Conservation (phyloP, 2,113 vertebrate genomes). For the Phalacrocorax brasilianus region DNA sequence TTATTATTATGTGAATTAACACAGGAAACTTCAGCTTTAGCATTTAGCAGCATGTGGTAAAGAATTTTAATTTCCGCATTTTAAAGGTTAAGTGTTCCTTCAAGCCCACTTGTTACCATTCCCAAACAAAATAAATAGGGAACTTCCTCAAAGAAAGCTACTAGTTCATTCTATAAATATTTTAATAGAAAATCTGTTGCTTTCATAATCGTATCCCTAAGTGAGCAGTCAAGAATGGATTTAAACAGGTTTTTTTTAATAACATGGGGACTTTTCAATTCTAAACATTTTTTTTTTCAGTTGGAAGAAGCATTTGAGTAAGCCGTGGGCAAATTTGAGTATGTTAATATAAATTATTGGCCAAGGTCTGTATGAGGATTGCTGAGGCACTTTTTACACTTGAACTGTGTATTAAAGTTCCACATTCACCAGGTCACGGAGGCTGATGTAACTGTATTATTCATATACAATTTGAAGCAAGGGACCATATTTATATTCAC, state of each 20-base stretch:
- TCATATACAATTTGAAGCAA: background rate
- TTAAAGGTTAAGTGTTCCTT: conserved; percentile 64
- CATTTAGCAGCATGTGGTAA: conserved; percentile 8
- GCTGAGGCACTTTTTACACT: background rate
- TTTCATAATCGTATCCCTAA: background rate
- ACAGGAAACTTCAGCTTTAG: conserved; percentile 15
- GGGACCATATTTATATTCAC: background rate
- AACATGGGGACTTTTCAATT: background rate
- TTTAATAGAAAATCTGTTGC: conserved; percentile 2
- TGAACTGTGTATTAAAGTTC: background rate
- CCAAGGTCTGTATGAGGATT: background rate
- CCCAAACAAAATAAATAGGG: background rate
- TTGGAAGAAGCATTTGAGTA: background rate
- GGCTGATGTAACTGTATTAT: background rate
- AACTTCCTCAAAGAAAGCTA: conserved; percentile 29
- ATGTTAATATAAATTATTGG: background rate
- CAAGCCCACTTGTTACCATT: background rate
- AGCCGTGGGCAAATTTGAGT: background rate
- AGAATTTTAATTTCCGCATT: conserved; percentile 38
- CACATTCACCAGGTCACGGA: background rate
- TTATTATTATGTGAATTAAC: conserved; percentile 53
- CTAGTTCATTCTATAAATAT: conserved; percentile 20
- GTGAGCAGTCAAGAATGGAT: background rate
- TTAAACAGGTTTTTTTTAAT: background rate
- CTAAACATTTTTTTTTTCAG: background rate